Evolutionary conservation across 2,888 invertebrate genomes (phyloP), one percentile per base, ranked within the genome.

Genomic region (Euclidia mi): DNA sequence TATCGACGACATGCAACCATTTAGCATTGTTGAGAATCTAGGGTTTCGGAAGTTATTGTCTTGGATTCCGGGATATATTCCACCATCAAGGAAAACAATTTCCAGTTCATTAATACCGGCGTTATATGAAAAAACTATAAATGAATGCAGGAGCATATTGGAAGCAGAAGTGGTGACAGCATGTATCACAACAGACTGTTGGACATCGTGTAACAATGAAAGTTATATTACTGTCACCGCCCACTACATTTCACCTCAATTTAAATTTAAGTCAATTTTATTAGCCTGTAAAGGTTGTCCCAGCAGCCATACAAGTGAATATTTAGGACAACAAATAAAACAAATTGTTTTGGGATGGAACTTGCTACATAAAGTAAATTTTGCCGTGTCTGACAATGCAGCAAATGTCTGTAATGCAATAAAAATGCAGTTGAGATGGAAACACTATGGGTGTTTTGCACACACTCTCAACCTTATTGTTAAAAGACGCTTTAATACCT

Each of bases 191-290:
- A 41, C 41, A n/a, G 18, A 41, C 41, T 41, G 41, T 41, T 41
- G 41, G 41, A 41, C 41, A n/a, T 41, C 41, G 10, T 4, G 20
- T 25, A 41, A 41, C 25, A 41, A 41, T 20, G 20, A 41, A 20
- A 41, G 41, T 41, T 41, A 25, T 20, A 41, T 41, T 41, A 25
- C 41, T 25, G 41, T 41, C 41, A 41, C 41, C n/a, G 41, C 41
- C 41, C 41, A 41, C 20, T 41, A 41, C 41, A 41, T 41, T 41
- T 41, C 41, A 12, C 41, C 41, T 10, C 20, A 41, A 12, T 41
- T 41, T 41, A 41, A 41, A 41, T 41, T 11, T 12, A 41, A 41
- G 20, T 41, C 41, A 0, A 41, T 41, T 20, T 41, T 41, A 41
- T 41, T 41, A 41, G 25, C 20, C 10, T 41, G 20, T 20, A 41